Base-by-base conservation (phyloP, 2,797 vertebrate species). In the Phrynocephalus forsythii region DNA sequence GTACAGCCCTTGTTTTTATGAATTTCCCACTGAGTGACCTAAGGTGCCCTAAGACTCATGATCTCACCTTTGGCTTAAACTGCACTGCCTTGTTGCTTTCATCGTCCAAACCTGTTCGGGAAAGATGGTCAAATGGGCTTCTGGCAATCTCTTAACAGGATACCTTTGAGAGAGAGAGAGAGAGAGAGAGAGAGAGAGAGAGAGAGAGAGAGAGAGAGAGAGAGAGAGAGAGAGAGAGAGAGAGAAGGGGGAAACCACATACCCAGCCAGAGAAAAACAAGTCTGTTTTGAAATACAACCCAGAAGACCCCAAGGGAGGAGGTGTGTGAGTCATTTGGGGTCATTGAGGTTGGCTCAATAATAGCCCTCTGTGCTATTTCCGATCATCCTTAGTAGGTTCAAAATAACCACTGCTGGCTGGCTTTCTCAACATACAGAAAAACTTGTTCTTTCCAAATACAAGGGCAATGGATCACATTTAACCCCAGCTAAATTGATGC, bases 261-360 rank as follows among this genome's bases (percentile, higher is more conserved):
- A 38, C 44, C 10, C n/a, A 66, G 28, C 26, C 9, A 38, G 52
- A 20, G 52, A 69, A n/a, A 48, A 33, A 24, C 26, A 20, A 6
- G 83, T 26, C 33, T 44, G 56, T 67, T 82, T 83, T 76, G 75
- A 77, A 83, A 87, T 44, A 33, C 33, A n/a, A 33, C 48, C 50
- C 18, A 20, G 56, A 56, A 44, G 71, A 63, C 18, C 67, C 5
- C 63, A 9, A 83, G 7, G 5, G 33, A 24, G 11, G 30, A 63
- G 28, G 52, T 73, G 33, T 33, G 33, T 33, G 38, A 52, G 69
- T 72, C 44, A 63, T 28, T 72, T 28, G 18, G 38, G 72, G n/a
- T 60, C 28, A 26, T 15, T 8, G 18, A 1, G 9, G 6, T 48
- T 63, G 20, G 28, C 28, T 16, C 15, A 63, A 50, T 44, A 75